Evolutionary conservation across 2,888 invertebrate genomes (phyloP).

Genomic region (Lasioglossum oenotherae): DNA sequence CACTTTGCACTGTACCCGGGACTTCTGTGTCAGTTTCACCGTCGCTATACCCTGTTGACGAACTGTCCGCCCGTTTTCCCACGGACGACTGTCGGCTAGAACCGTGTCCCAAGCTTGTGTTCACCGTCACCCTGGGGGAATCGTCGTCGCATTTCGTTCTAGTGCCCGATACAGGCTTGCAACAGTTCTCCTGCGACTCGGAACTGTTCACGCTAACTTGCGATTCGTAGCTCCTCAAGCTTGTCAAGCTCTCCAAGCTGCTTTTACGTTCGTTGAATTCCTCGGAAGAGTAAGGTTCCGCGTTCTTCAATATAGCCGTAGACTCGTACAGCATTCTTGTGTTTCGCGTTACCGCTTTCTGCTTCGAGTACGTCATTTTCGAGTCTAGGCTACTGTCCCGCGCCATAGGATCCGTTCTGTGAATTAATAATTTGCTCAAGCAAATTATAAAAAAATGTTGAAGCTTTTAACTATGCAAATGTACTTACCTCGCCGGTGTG

Average conservation of each 20-base stretch:
- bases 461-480: too few species aligned
- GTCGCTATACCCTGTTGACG: conserved; percentile 84
- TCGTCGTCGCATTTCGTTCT: conserved; percentile 80
- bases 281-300: conserved; percentile 73
- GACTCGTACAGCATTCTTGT: conserved; percentile 82
- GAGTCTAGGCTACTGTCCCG: conserved; percentile 77
- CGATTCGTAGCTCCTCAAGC: conserved; percentile 84
- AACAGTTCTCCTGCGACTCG: conserved; percentile 78
- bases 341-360: conserved; percentile 77
- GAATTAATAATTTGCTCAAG: conserved; percentile 4
- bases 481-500: conserved; percentile 53
- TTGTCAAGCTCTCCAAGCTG: conserved; percentile 86
- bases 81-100: conserved; percentile 75
- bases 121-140: conserved; percentile 68
- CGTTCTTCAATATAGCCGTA: conserved; percentile 78
- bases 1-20: conserved; percentile 80
- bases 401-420: conserved; percentile 79
- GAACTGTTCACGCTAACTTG: conserved; percentile 85
- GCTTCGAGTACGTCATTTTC: conserved; percentile 80
- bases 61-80: conserved; percentile 80
- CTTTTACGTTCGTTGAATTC: conserved; percentile 85
- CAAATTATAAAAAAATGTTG: too few species aligned
- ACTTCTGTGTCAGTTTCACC: conserved; percentile 84
- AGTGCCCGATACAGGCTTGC: conserved; percentile 81
- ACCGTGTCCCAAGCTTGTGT: conserved; percentile 71